A percentile compares a stretch with the other conserved stretches of the same genome.
Conservation (phyloP, 2,113 vertebrate genomes). For the Anolis sagrei region DNA sequence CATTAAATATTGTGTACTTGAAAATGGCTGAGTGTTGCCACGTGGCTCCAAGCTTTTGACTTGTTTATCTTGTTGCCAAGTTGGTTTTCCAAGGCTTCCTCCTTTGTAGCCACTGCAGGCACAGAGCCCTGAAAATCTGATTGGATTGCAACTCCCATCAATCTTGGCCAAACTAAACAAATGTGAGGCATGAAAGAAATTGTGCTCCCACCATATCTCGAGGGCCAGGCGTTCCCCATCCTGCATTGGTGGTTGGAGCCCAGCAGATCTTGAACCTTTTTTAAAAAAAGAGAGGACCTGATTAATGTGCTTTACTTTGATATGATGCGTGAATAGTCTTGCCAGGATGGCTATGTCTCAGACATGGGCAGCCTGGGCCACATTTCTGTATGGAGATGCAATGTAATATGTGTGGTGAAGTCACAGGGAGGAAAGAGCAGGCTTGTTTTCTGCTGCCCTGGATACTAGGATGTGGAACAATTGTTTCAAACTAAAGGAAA, state of each 20-base stretch:
- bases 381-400: not conserved
- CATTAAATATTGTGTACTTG: not conserved
- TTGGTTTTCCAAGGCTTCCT: not conserved
- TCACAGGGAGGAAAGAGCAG: no score
- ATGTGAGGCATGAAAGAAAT: not conserved
- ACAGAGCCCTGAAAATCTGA: not conserved
- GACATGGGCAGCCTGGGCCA: not conserved
- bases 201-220: no score
- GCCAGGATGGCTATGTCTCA: not conserved
- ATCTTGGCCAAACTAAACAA: not conserved
- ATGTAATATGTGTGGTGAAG: no score
- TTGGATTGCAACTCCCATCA: not conserved
- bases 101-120: not conserved
- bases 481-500: no score
- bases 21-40: not conserved
- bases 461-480: no score
- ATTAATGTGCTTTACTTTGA: not conserved
- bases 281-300: not conserved
- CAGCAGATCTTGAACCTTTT: fast-evolving
- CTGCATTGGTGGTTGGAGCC: not conserved
- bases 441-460: no score
- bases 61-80: not conserved
- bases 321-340: not conserved
- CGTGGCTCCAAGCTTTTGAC: not conserved
- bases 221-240: not conserved